phyloP scores from a whole-genome alignment of 2,797 vertebrate genomes.

The Notamacropus eugenii region DNA sequence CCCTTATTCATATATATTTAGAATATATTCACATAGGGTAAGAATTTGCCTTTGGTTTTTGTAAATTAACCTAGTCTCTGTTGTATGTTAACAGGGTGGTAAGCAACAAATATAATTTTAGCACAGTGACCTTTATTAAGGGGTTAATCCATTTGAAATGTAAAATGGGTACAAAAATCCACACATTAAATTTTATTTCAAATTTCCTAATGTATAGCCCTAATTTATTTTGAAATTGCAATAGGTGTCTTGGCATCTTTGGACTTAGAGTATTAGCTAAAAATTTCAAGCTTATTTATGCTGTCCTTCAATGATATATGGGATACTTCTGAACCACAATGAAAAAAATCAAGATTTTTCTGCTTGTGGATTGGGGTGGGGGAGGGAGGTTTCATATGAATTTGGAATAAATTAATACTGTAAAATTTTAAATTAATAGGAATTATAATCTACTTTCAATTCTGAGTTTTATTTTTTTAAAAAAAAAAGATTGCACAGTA shows the following conservation, averaged over 20 bases:
- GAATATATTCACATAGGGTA: slow-evolving; percentile 71
- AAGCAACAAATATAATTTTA: slow-evolving; percentile 80
- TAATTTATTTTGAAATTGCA: slow-evolving; percentile 72
- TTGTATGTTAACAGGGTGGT: slow-evolving; percentile 68
- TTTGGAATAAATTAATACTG: slow-evolving; percentile 34
- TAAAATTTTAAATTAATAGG: slow-evolving; percentile 57
- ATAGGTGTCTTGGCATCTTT: slow-evolving; percentile 78
- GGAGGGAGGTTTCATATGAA: neutral
- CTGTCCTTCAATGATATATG: neutral
- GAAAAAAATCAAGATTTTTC: slow-evolving; percentile 59
- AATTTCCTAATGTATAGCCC: slow-evolving; percentile 63
- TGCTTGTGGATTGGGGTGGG: slow-evolving; percentile 45
- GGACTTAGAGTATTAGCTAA: slow-evolving; percentile 65
- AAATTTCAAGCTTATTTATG: slow-evolving; percentile 60
- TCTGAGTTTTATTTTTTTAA: neutral
- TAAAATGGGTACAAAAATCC: slow-evolving; percentile 89
- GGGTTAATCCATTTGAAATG: slow-evolving; percentile 88
- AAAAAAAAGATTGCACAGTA: slow-evolving; percentile 67
- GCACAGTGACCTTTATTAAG: slow-evolving; percentile 82
- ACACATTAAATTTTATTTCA: slow-evolving; percentile 82
- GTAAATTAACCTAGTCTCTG: slow-evolving; percentile 75
- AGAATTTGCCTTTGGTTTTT: slow-evolving; percentile 76
- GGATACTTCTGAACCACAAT: neutral
- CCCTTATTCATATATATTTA: slow-evolving; percentile 84
- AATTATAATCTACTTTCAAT: slow-evolving; percentile 36